Base-by-base conservation (phyloP, 2,113 vertebrate genomes). In the Lota lota region DNA sequence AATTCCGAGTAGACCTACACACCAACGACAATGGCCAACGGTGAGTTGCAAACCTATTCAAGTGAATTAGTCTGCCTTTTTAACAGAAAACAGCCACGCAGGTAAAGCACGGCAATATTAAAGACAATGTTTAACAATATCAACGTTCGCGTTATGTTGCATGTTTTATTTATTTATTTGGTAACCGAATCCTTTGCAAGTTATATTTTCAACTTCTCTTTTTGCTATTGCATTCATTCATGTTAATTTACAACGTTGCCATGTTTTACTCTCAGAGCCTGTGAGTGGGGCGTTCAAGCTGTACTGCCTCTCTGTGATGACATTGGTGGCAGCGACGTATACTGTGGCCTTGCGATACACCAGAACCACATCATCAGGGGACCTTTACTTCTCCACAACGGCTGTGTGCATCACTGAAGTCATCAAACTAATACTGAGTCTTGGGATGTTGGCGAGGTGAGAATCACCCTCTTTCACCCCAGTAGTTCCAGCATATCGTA, bases 281-380 rank as follows among this genome's bases (percentile, higher is more conserved):
- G 96, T 93, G 85, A 95, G 92, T 56, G 75, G 96, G n/a, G 61
- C 85, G 15, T 98, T 97, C 92, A 99, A 99, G 81, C 71, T 99
- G 63, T 99, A 99, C 92, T 99, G 95, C 78, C 90, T 99, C 70
- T 82, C 90, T 0, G 97, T 99, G 88, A 99, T 99, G 97, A 99
- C 97, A 4, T 82, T 98, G 88, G 93, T 99, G 69, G 95, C 96
- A 6, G 97, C 97, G n/a, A 79, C 93, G 0, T 99, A 99, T 63
- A 97, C 94, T 0, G 90, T 99, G 36, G 90, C 91, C 0, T 66
- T 99, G 54, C 87, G 97, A 1, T 99, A 96, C 89, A 98, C 96
- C 0, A 91, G 97, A 80, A 94, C 90, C 11, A 78, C 85, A 1
- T 93, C 94, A 0, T 66, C 89, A 0, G 75, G 66, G 1, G 92